phyloP scores from a whole-genome alignment of 2,888 invertebrate genomes.

The Drosophila eohydei region DNA sequence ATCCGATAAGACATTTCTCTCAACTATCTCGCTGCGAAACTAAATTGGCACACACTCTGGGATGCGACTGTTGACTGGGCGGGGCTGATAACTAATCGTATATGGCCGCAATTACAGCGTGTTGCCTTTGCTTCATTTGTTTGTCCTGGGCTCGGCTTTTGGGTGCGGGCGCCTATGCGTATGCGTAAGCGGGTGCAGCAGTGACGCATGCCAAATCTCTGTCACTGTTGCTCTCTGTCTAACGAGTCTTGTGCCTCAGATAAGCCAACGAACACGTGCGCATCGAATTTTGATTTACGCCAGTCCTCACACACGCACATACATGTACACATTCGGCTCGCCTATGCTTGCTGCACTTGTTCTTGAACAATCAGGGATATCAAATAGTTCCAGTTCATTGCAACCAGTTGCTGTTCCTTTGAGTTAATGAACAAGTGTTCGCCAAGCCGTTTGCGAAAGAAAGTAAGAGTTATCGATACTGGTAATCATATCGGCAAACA shows the following conservation, averaged over 20 bases:
- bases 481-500: conserved; percentile 18
- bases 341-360: conserved; percentile 3
- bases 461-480: conserved; percentile 30
- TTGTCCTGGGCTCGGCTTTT: conserved; percentile 9
- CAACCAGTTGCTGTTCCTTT: conserved; percentile 5
- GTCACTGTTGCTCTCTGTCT: background rate
- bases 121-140: background rate
- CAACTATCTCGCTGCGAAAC: background rate
- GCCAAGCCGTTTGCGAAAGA: background rate
- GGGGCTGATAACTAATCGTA: conserved; percentile 28
- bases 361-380: conserved; percentile 18
- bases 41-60: conserved; percentile 8
- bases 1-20: conserved; percentile 31
- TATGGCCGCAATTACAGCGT: conserved; percentile 23
- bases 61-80: conserved; percentile 22
- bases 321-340: background rate
- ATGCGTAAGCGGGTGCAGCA: conserved; percentile 39
- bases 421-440: conserved; percentile 13
- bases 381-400: conserved; percentile 19
- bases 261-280: conserved; percentile 27
- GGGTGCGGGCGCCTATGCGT: conserved; percentile 1
- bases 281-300: conserved; percentile 52
- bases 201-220: conserved; percentile 53
- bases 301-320: background rate
- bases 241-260: conserved; percentile 27